A percentile compares a stretch with the other conserved stretches of the same genome.
Conservation (phyloP, 2,888 invertebrate species). For the Trilocha varians region DNA sequence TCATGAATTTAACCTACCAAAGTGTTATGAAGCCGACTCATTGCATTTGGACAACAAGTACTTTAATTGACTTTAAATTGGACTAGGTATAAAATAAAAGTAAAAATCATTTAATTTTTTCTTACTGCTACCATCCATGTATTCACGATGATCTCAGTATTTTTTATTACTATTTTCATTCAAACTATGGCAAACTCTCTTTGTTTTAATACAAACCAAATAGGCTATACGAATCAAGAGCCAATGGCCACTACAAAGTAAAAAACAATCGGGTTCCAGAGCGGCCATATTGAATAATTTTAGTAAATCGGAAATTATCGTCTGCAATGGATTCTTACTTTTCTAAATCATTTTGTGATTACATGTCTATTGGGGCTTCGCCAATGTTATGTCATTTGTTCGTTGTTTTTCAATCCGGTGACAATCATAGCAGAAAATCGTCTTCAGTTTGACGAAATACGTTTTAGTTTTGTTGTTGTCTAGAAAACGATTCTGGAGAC, state of each 20-base stretch:
- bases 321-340: slow-evolving; percentile 72
- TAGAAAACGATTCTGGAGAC: slow-evolving; percentile 65
- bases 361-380: slow-evolving; percentile 61
- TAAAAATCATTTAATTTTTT: too few relatives aligned
- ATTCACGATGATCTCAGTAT: too few relatives aligned
- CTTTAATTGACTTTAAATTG: too few relatives aligned
- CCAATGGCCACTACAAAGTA: not conserved
- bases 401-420: slow-evolving; percentile 57
- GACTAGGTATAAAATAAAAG: too few relatives aligned
- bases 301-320: slow-evolving; percentile 65
- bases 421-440: slow-evolving; percentile 63
- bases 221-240: too few relatives aligned
- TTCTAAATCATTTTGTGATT: slow-evolving; percentile 64
- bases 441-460: slow-evolving; percentile 68
- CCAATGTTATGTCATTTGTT: slow-evolving; percentile 69
- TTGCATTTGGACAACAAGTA: too few relatives aligned
- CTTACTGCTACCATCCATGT: too few relatives aligned
- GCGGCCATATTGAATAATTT: slow-evolving; percentile 55
- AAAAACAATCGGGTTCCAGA: not conserved
- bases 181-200: too few relatives aligned
- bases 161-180: too few relatives aligned
- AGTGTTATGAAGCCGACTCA: too few relatives aligned
- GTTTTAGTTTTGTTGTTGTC: slow-evolving; percentile 55
- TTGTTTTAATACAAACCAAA: too few relatives aligned
- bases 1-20: slow-evolving; percentile 10